Evolutionary conservation across 2,113 vertebrate species (phyloP), one percentile per base, ranked within the genome.

Genomic region (Labeo rohita): DNA sequence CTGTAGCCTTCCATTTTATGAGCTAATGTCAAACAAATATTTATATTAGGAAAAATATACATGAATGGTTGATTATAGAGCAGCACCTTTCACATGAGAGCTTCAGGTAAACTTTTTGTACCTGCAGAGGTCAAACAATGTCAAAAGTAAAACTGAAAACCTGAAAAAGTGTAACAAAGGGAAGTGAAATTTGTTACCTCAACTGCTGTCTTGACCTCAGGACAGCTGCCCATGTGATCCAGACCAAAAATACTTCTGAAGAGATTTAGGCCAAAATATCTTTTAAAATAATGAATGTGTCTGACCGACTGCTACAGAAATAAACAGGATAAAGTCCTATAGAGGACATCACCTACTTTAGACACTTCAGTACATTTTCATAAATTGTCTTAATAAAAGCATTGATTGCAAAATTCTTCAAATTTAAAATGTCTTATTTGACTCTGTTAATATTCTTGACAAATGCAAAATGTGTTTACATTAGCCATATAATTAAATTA

Each of bases 291-390:
- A 74, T 49, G 4, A 47, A 74, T 74, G 72, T 49, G 43, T 74
- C 72, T 43, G 68, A 72, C 68, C 36, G 3, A 72, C 4, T 72
- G 68, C 1, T 43, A 72, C 68, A 43, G 68, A 43, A 72, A 72
- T 72, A 43, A 43, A 43, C 16, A 72, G 16, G 36, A 70, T 9
- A 72, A 72, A 72, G 68, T 72, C 16, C 36, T 43, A 68, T 39
- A 70, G 68, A 72, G 68, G 68, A 72, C 36, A 70, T 70, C 34
- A 39, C 66, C 66, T 43, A 43, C 8, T 70, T 70, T 43, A 70
- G 36, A 21, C 66, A 21, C 36, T 43, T 15, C 8, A 59, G 18
- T 59, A 36, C 1, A 66, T 39, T 36, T 68, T 70, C 68, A 72
- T 21, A 43, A 18, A 21, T 18, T 70, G 36, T 72, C 36, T 43